Evolutionary conservation across 1,140 invertebrate genomes (phyloP), one percentile per base, ranked within the genome.

Genomic region (Cheumatopsyche charites): DNA sequence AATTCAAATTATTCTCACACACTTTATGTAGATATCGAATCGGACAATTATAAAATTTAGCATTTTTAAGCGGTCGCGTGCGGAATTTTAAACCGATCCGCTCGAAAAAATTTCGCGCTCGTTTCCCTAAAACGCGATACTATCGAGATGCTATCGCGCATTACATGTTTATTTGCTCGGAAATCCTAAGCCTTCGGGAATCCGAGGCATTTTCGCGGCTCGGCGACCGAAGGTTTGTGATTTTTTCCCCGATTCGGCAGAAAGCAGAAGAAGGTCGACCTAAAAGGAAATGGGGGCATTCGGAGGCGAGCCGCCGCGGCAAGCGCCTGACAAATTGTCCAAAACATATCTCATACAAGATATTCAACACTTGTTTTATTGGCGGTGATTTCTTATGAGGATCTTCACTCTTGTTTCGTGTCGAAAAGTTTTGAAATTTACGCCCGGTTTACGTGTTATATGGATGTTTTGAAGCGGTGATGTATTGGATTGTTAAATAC

Each of bases 321-420:
- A 68, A 68, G 66, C 66, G 66, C 66, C 66, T 68, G 66, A 68
- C 66, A 68, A 68, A 68, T 68, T 68, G 66, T 45, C 66, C 49
- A 68, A 68, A 68, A 68, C 66, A 68, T 68, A 68, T 42, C 66
- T 68, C 66, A 68, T 68, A 68, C 49, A 19, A 55, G 66, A 68
- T 68, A 68, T 68, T 43, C 66, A 41, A 68, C 66, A 41, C 25
- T 68, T 68, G 47, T 68, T 68, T 68, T 68, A 55, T 68, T 68
- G 55, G 3, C 25, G 9, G 25, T 2, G 19, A 55, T n/a, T 23
- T 68, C 26, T 55, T 68, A 41, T 36, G n/a, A 9, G 47, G 13
- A 68, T 49, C 66, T 4, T 58, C 15, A 68, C 66, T 45, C 66
- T 19, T 13, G 11, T 55, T 55, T 68, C 15, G 41, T 7, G n/a